These are phyloP conservation scores for Schizothorax lantsangensis DNA, from an alignment of 2,797 vertebrate genomes.

Conservation along the genomic window DNA sequence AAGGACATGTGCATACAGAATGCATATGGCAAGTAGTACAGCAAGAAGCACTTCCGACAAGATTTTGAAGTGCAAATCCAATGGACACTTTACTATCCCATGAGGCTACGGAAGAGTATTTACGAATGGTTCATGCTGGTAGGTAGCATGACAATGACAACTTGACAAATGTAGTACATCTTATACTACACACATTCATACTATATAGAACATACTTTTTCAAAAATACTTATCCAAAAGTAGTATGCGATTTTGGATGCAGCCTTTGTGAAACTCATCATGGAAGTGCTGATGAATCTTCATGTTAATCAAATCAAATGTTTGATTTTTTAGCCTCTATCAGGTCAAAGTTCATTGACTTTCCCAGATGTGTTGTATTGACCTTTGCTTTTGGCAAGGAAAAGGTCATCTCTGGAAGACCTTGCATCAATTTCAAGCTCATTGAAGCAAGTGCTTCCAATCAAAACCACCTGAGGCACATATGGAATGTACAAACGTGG, in stretches of 20 bases:
- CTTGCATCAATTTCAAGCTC: slow-evolving; percentile 15
- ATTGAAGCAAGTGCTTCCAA: not conserved
- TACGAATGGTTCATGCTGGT: not conserved
- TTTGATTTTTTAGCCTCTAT: slow-evolving; percentile 12
- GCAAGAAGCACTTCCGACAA: not conserved
- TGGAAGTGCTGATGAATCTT: not conserved
- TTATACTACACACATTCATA: not conserved
- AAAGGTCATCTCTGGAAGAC: slow-evolving; percentile 25
- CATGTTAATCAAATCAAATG: not conserved
- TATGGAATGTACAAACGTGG: not conserved
- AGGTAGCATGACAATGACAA: not conserved
- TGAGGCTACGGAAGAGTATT: not conserved
- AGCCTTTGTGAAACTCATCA: not conserved
- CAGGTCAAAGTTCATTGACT: slow-evolving; percentile 28
- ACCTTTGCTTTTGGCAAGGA: not conserved
- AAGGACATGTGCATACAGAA: no score
- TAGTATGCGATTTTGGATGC: not conserved
- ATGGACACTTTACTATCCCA: not conserved
- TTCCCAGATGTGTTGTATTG: slow-evolving; percentile 20
- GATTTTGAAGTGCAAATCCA: not conserved
- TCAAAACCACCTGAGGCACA: not conserved
- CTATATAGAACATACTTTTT: not conserved
- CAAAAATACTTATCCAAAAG: not conserved
- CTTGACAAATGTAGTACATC: not conserved
- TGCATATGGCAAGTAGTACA: no score